phyloP scores from a whole-genome alignment of 2,797 vertebrate species.

The Centroberyx gerrardi region DNA sequence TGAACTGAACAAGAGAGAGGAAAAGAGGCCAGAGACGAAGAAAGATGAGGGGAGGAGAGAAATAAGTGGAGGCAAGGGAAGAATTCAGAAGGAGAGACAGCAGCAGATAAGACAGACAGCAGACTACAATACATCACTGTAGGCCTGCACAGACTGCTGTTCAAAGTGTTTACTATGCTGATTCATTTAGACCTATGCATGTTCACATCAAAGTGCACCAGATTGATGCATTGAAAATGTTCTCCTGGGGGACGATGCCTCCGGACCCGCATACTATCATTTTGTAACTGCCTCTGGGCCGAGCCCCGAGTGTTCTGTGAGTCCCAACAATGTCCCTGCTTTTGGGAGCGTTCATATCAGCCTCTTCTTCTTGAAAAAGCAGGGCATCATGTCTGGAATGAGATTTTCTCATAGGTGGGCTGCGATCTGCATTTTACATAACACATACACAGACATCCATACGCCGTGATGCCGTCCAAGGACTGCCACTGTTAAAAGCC shows the following conservation, averaged over 20 bases:
- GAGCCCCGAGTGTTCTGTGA: too few species aligned
- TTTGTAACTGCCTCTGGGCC: too few species aligned
- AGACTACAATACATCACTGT: too few species aligned
- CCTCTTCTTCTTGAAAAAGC: slow-evolving; percentile 12
- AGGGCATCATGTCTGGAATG: slow-evolving; percentile 28
- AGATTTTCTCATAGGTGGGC: slow-evolving; percentile 21
- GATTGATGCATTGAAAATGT: slow-evolving; percentile 7
- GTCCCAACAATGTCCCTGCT: slow-evolving; percentile 2
- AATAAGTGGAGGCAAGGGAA: slow-evolving; percentile 20
- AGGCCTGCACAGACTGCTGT: too few species aligned
- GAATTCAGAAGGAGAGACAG: slow-evolving; percentile 18
- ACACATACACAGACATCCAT: neutral
- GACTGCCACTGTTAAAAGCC: slow-evolving; percentile 32
- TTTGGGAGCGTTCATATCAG: slow-evolving; percentile 1
- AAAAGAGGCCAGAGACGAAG: slow-evolving; percentile 5
- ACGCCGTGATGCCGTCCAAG: neutral
- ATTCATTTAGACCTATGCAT: slow-evolving; percentile 22
- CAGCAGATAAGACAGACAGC: too few species aligned
- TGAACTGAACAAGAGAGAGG: neutral
- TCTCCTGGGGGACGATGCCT: neutral
- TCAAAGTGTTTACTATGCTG: slow-evolving; percentile 19
- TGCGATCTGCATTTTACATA: slow-evolving; percentile 21
- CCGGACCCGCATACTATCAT: too few species aligned
- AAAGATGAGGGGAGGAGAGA: slow-evolving; percentile 20
- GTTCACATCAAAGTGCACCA: neutral